Evolutionary conservation across 2,888 invertebrate species (phyloP).

Genomic region (Volucella bombylans): DNA sequence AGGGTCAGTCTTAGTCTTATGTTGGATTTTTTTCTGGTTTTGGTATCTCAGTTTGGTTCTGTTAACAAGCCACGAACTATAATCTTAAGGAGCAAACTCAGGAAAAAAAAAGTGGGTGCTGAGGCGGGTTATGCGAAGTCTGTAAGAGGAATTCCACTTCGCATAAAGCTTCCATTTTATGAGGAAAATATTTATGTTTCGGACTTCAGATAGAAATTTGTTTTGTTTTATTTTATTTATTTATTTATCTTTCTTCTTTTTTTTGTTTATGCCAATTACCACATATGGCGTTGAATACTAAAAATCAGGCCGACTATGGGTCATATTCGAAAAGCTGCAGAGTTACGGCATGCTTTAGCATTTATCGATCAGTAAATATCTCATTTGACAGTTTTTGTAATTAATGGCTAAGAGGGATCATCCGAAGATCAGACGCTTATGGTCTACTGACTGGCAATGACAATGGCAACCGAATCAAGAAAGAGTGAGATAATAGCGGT

Average conservation of each 20-base stretch:
- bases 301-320: conserved; percentile 38
- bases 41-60: too few relatives aligned
- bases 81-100: conserved; percentile 32
- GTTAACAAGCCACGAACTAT: conserved; percentile 48
- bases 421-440: conserved; percentile 46
- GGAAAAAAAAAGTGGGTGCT: conserved; percentile 10
- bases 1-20: conserved; percentile 53
- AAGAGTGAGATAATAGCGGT: conserved; percentile 4
- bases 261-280: conserved; percentile 1
- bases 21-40: conserved; percentile 15
- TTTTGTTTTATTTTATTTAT: background rate
- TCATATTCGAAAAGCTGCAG: conserved; percentile 34
- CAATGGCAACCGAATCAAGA: background rate
- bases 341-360: conserved; percentile 14
- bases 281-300: conserved; percentile 54
- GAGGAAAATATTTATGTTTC: conserved; percentile 53
- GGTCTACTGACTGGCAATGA: background rate
- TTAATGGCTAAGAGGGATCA: conserved; percentile 53
- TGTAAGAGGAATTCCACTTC: conserved; percentile 27
- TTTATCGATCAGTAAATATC: conserved; percentile 69
- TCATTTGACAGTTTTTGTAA: conserved; percentile 64
- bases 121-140: background rate
- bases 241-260: background rate
- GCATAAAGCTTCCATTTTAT: conserved; percentile 63
- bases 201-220: background rate